Conservation (phyloP, 2,888 invertebrate species). For the Epinotia demarniana region DNA sequence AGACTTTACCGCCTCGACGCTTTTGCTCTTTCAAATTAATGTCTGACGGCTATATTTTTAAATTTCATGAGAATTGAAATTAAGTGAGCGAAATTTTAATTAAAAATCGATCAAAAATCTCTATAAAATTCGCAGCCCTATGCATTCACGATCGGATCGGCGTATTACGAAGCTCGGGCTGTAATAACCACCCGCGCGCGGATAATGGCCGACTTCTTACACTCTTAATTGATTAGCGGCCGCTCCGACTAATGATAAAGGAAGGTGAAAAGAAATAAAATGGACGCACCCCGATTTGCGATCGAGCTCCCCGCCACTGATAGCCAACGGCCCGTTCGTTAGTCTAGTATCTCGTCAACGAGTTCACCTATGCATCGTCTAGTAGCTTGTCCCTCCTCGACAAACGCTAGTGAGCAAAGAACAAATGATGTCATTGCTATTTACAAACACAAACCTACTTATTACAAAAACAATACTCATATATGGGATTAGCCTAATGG, state of each 20-base stretch:
- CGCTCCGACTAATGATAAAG: conserved; percentile 84
- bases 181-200: conserved; percentile 82
- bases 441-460: conserved; percentile 63
- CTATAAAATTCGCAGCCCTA: conserved; percentile 82
- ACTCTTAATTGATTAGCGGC: conserved; percentile 86
- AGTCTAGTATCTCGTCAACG: conserved; percentile 47
- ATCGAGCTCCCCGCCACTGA: conserved; percentile 68
- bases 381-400: conserved; percentile 46
- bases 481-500: conserved; percentile 67
- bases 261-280: conserved; percentile 84
- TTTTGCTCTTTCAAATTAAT: conserved; percentile 28
- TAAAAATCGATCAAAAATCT: conserved; percentile 77
- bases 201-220: conserved; percentile 84
- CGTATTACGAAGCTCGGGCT: conserved; percentile 78
- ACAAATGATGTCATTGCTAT: conserved; percentile 69
- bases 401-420: conserved; percentile 54
- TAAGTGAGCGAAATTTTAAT: conserved; percentile 68
- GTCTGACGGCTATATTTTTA: conserved; percentile 43
- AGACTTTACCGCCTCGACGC: conserved; percentile 47
- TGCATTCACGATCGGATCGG: conserved; percentile 82
- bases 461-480: conserved; percentile 68
- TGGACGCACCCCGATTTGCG: conserved; percentile 77
- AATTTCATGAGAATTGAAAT: conserved; percentile 56
- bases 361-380: conserved; percentile 38
- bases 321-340: conserved; percentile 70